Evolutionary conservation across 2,113 vertebrate species (phyloP).

Genomic region (Fregetta grallaria): DNA sequence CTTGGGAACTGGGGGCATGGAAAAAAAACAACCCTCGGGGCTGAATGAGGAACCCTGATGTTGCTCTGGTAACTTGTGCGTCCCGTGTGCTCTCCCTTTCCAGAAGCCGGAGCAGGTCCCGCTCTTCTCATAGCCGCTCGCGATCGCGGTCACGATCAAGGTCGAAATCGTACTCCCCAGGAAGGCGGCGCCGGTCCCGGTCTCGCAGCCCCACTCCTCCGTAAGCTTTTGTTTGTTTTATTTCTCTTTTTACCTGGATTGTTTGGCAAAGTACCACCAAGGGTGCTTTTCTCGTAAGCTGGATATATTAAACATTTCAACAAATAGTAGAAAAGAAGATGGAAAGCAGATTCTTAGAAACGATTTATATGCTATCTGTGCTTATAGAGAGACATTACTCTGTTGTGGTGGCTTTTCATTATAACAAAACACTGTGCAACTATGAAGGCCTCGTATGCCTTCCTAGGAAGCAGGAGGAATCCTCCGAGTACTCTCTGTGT

Average conservation of each 20-base stretch:
- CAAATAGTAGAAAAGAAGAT: neutral
- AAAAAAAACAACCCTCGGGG: rapidly evolving
- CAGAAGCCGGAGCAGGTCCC: conserved; percentile 88
- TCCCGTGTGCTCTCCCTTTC: rapidly evolving
- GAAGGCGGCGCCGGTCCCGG: conserved; percentile 78
- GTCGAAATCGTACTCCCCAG: conserved; percentile 84
- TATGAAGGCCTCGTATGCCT: rapidly evolving
- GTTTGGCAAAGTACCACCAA: neutral
- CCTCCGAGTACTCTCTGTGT: rapidly evolving
- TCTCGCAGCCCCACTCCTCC: conserved; percentile 90
- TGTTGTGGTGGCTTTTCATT: neutral
- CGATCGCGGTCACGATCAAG: conserved; percentile 84
- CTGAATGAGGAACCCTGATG: rapidly evolving
- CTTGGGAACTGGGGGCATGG: neutral
- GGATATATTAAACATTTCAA: neutral
- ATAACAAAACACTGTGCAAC: rapidly evolving
- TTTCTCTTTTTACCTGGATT: neutral
- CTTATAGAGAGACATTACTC: neutral
- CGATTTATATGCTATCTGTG: rapidly evolving
- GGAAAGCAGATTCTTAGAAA: neutral
- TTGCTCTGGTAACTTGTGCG: neutral
- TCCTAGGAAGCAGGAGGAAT: neutral
- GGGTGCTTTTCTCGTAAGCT: neutral
- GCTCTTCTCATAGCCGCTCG: conserved; percentile 87
- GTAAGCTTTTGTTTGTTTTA: conserved; percentile 73